phyloP scores from a whole-genome alignment of 2,888 invertebrate genomes.

The Eupithecia vulgata region DNA sequence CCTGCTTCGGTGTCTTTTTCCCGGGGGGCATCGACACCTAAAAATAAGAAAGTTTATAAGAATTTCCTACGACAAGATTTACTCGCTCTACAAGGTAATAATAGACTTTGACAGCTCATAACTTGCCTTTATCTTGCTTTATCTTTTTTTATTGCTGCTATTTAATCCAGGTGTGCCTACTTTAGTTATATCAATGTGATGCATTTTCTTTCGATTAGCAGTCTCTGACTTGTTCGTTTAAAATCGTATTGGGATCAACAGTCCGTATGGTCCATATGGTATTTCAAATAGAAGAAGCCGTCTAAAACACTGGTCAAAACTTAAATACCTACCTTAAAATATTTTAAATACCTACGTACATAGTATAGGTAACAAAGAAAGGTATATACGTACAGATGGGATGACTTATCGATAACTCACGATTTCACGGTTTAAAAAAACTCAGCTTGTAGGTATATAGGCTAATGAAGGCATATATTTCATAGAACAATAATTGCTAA shows the following conservation, averaged over 20 bases:
- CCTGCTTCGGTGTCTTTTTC: constrained; percentile 16
- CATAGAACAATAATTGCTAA: background rate
- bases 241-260: background rate
- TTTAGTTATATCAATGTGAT: background rate
- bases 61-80: background rate
- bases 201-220: background rate
- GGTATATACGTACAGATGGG: too few species aligned
- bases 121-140: background rate
- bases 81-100: background rate
- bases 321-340: too few species aligned
- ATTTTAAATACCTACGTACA: too few species aligned
- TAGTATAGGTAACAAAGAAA: too few species aligned
- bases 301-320: background rate
- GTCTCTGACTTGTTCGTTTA: too few species aligned
- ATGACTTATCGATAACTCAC: too few species aligned
- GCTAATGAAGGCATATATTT: background rate
- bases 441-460: too few species aligned
- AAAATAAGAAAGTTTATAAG: background rate
- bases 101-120: background rate
- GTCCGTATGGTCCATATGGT: background rate
- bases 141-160: too few species aligned
- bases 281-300: background rate
- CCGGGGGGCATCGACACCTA: background rate
- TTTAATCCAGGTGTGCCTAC: background rate
- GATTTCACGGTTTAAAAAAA: too few species aligned